Base-by-base conservation (phyloP, 2,888 invertebrate genomes). In the Sceliomorpha sp. region DNA sequence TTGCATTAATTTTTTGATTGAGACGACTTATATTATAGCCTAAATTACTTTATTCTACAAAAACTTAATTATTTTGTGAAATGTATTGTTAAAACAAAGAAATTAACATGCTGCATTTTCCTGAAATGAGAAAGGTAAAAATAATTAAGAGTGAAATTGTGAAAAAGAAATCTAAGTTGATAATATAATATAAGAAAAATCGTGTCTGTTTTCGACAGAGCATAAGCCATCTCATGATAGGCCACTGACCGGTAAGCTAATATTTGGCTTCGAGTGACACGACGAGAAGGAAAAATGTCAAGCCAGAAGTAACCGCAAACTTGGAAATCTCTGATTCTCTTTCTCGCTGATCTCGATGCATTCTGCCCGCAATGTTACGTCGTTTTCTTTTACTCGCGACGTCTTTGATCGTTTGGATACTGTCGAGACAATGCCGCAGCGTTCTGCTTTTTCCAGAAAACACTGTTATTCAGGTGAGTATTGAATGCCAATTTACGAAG, bases 391-490 rank as follows among this genome's bases (percentile, higher is more conserved):
- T 71, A 56, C 67, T 75, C 34, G 40, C 68, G 31, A 62, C 66
- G 59, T 70, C 59, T 45, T 48, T 56, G 42, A 55, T 64, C 44
- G 20, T 69, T 15, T 63, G 63, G 56, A 42, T 48, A 31, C 42
- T 74, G 36, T 37, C 48, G 12, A 58, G 17, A 13, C 71, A 37
- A 31, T 74, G 76, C 56, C 63, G 66, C 5, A 69, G 78, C 4
- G 63, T 76, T 37, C 79, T 88, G 13, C 67, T 87, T 24, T 88
- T 77, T 32, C 79, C 86, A 1, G 27, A 77, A 64, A 77, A 69
- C 36, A 77, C 85, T 0, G 60, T 86, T 14, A 71, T 85, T 50
- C 87, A 88, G 83, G 87, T 87, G 64, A 81, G 72, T 64, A 17
- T 37, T 13, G 42, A 37, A 66, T 44, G 45, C 44, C 39, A 50